Evolutionary conservation across 2,888 invertebrate genomes (phyloP).

Genomic region (Abscondita cerata): DNA sequence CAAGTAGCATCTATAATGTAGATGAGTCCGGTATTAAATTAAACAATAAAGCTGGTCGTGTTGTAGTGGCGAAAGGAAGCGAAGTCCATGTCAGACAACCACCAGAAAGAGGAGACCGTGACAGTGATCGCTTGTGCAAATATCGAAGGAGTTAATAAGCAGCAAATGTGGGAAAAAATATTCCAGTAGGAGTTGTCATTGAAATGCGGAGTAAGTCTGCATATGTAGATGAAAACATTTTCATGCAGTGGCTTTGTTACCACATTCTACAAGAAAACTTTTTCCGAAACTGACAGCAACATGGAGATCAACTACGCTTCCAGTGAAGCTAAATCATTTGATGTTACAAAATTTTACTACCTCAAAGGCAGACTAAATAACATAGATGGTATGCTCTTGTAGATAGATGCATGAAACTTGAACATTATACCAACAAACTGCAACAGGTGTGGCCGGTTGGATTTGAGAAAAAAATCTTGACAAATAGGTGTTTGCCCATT

Average conservation of each 20-base stretch:
- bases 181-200: background rate
- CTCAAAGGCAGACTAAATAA: background rate
- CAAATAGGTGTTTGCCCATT: background rate
- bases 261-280: background rate
- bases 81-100: background rate
- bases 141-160: background rate
- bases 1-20: slow-evolving; percentile 38
- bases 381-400: too few relatives aligned
- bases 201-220: background rate
- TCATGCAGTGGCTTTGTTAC: background rate
- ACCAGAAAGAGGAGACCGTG: background rate
- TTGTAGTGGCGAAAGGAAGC: slow-evolving; percentile 37
- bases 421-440: slow-evolving; percentile 4
- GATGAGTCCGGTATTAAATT: slow-evolving; percentile 41
- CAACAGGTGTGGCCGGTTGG: too few relatives aligned
- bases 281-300: background rate
- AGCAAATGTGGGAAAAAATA: background rate
- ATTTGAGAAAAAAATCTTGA: too few relatives aligned
- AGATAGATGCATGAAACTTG: too few relatives aligned
- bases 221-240: background rate
- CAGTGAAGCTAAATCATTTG: slow-evolving; percentile 1
- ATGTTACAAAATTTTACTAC: background rate
- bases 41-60: slow-evolving; percentile 38
- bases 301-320: too few relatives aligned
- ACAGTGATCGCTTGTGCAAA: background rate